Evolutionary conservation across 2,797 vertebrate genomes (phyloP).

Genomic region (Pantherophis alleghaniensis): DNA sequence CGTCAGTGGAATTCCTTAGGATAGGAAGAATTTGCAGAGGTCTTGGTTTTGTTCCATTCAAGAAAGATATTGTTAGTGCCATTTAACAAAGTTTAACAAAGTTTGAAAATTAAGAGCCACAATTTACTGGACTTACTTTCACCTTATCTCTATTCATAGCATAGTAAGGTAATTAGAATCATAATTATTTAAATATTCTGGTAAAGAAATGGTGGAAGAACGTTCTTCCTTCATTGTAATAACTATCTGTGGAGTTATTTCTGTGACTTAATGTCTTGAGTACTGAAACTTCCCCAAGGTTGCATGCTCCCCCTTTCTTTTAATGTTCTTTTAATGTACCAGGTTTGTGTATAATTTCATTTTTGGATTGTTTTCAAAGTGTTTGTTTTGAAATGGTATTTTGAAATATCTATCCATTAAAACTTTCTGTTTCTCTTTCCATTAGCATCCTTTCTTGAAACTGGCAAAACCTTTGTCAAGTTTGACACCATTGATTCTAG

Average conservation of each 20-base stretch:
- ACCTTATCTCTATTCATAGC: not conserved
- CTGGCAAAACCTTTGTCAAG: conserved; percentile 97
- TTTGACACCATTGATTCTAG: conserved; percentile 96
- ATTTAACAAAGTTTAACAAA: not conserved
- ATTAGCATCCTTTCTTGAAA: conserved; percentile 97
- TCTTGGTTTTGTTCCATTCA: not conserved
- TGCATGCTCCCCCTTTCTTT: not conserved
- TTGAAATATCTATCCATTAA: not conserved
- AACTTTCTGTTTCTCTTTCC: conserved; percentile 35
- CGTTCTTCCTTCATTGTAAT: not conserved
- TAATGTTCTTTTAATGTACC: not conserved
- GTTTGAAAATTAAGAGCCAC: not conserved
- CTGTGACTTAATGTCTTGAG: not conserved
- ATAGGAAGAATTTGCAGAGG: not conserved
- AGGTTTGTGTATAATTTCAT: not conserved
- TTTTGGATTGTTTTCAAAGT: not conserved
- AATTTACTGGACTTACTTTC: not conserved
- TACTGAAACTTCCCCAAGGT: not conserved
- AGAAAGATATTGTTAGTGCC: not conserved
- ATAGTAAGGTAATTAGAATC: not conserved
- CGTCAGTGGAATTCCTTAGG: not conserved
- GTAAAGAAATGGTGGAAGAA: not conserved
- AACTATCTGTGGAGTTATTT: not conserved
- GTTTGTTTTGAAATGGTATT: not conserved
- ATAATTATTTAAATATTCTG: not conserved